Conservation (phyloP, 2,888 invertebrate genomes). For the Epiblema foenella region DNA sequence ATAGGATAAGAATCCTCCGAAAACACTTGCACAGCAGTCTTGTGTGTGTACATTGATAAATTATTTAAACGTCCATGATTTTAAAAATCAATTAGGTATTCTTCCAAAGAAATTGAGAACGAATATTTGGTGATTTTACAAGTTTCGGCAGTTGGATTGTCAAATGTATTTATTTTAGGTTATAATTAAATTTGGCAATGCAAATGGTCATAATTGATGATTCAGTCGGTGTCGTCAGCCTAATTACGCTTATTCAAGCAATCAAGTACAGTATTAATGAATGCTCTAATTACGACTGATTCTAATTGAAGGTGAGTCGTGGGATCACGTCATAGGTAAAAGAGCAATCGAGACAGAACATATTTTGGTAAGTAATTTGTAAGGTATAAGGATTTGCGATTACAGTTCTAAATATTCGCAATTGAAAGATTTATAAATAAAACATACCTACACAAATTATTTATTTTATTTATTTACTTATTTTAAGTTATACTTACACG, state of each 20-base stretch:
- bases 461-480: too few species aligned
- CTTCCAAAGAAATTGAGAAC: neutral
- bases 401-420: too few species aligned
- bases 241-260: conserved; percentile 42
- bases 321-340: conserved; percentile 3
- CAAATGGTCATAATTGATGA: conserved; percentile 37
- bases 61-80: neutral
- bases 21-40: neutral
- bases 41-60: neutral
- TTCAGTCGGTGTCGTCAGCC: conserved; percentile 38
- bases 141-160: neutral
- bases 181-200: conserved; percentile 33
- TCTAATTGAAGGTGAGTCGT: conserved; percentile 43
- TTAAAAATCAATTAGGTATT: too few species aligned
- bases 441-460: too few species aligned
- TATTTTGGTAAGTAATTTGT: neutral
- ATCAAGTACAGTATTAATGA: conserved; percentile 41
- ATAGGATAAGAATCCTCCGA: neutral
- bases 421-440: too few species aligned
- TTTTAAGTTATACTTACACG: too few species aligned
- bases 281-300: conserved; percentile 41
- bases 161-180: conserved; percentile 7
- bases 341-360: too few species aligned
- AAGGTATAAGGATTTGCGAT: too few species aligned
- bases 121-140: neutral